These are phyloP conservation scores for Leptoclinus maculatus DNA, from an alignment of 2,797 vertebrate genomes.

Conservation along the genomic window DNA sequence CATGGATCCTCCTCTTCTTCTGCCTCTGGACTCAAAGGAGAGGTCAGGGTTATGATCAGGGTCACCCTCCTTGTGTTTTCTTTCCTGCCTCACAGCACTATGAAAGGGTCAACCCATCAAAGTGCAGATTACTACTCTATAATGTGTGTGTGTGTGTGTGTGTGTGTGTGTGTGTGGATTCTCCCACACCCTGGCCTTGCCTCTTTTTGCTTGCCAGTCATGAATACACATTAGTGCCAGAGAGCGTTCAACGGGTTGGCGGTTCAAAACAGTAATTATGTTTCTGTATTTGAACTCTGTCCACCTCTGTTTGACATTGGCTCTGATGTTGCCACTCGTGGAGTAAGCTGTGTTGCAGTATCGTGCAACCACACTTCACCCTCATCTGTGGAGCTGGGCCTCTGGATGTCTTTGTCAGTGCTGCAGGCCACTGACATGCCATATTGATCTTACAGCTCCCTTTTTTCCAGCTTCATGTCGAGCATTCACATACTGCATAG, in stretches of 20 bases:
- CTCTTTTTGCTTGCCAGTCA: conserved; percentile 55
- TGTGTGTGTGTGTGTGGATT: conserved; percentile 13
- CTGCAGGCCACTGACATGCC: conserved; percentile 46
- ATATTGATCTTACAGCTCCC: conserved; percentile 60
- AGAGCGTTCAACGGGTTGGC: conserved; percentile 47
- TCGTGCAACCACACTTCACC: conserved; percentile 4
- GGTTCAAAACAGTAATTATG: conserved; percentile 63
- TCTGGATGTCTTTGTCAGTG: conserved; percentile 38
- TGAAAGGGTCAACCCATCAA: conserved; percentile 64
- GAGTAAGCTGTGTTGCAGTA: conserved; percentile 19
- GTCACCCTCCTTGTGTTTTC: conserved; percentile 31
- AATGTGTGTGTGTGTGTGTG: conserved; percentile 39
- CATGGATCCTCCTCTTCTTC: conserved; percentile 22
- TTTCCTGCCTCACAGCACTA: conserved; percentile 33
- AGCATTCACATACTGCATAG: conserved; percentile 5
- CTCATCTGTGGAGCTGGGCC: conserved; percentile 1
- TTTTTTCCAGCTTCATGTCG: conserved; percentile 48
- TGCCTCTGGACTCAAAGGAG: conserved; percentile 26
- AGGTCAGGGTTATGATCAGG: conserved; percentile 52
- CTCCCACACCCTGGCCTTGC: conserved; percentile 45
- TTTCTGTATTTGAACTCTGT: conserved; percentile 69
- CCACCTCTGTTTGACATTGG: conserved; percentile 72
- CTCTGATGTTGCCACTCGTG: conserved; percentile 61
- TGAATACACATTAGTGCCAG: conserved; percentile 75
- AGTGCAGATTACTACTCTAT: conserved; percentile 56